Evolutionary conservation across 2,797 vertebrate species (phyloP).

Genomic region (Coregonus ussuriensis): DNA sequence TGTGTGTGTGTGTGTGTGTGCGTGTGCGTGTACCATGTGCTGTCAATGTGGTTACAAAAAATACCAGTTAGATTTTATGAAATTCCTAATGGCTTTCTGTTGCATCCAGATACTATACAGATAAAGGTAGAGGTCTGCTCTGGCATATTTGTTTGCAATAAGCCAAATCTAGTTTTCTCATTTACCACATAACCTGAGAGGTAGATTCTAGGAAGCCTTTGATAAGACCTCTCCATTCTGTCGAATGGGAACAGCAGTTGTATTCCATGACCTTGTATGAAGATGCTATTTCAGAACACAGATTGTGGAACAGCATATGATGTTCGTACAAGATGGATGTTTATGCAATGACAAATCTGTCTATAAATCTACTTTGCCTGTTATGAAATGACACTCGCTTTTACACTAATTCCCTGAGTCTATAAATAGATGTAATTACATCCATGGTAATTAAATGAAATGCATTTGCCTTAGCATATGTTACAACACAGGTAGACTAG

Average conservation of each 20-base stretch:
- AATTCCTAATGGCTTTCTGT: slow-evolving; percentile 62
- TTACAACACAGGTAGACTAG: too few relatives aligned
- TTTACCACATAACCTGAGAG: slow-evolving; percentile 33
- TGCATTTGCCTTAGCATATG: not conserved
- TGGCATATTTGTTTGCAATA: slow-evolving; percentile 45
- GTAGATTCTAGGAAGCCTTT: slow-evolving; percentile 34
- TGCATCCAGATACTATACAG: slow-evolving; percentile 25
- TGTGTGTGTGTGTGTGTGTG: too few relatives aligned
- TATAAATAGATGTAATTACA: slow-evolving; percentile 10
- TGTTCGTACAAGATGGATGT: slow-evolving; percentile 29
- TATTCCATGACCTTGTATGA: slow-evolving; percentile 12
- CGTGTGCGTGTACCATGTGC: slow-evolving; percentile 36
- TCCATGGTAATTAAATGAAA: not conserved
- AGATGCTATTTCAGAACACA: too few relatives aligned
- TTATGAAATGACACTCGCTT: slow-evolving; percentile 26
- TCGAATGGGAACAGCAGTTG: not conserved
- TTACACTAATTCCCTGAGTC: slow-evolving; percentile 7
- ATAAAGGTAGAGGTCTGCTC: not conserved
- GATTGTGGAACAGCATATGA: slow-evolving; percentile 1
- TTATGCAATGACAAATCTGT: slow-evolving; percentile 8
- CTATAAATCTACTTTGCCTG: slow-evolving; percentile 29
- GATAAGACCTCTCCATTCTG: slow-evolving; percentile 14
- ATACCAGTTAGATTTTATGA: slow-evolving; percentile 38
- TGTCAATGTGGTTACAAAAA: slow-evolving; percentile 54
- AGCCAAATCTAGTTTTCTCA: slow-evolving; percentile 36